Percentiles rank a stretch among this genome's conserved stretches.
phyloP scores from a whole-genome alignment of 2,888 invertebrate species.

The Epistrophella euchroma region DNA sequence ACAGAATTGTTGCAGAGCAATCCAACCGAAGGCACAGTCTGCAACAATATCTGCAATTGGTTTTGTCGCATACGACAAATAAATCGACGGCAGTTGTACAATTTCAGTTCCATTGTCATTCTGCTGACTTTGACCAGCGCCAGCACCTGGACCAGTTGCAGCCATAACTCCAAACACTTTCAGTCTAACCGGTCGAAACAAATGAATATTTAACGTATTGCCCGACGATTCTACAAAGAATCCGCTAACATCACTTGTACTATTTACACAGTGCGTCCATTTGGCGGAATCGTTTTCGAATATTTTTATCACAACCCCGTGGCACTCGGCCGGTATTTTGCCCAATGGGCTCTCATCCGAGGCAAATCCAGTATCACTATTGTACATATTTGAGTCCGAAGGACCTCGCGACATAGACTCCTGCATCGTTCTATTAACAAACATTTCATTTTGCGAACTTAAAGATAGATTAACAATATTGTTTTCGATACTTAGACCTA shows the following conservation, averaged over 20 bases:
- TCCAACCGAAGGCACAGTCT: constrained; percentile 90
- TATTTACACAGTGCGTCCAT: constrained; percentile 79
- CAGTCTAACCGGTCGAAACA: constrained; percentile 74
- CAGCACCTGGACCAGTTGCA: not conserved
- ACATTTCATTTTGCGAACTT: constrained; percentile 69
- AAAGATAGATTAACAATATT: constrained; percentile 78
- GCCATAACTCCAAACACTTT: constrained; percentile 23
- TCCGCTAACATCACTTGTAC: constrained; percentile 77
- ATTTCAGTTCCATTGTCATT: not conserved
- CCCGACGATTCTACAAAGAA: constrained; percentile 79
- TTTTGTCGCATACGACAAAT: constrained; percentile 87
- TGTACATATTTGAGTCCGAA: constrained; percentile 40
- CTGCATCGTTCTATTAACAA: constrained; percentile 62
- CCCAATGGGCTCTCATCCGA: constrained; percentile 61
- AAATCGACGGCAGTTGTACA: constrained; percentile 84
- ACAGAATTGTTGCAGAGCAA: constrained; percentile 88
- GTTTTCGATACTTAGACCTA: constrained; percentile 77
- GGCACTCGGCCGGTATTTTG: constrained; percentile 76
- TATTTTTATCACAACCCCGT: constrained; percentile 79
- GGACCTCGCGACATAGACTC: constrained; percentile 37
- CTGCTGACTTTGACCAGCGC: not conserved
- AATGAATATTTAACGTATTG: constrained; percentile 79
- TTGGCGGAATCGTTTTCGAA: constrained; percentile 79
- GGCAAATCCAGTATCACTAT: constrained; percentile 62
- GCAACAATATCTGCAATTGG: constrained; percentile 87